phyloP scores from a whole-genome alignment of 2,888 invertebrate genomes.

The Salticus scenicus region DNA sequence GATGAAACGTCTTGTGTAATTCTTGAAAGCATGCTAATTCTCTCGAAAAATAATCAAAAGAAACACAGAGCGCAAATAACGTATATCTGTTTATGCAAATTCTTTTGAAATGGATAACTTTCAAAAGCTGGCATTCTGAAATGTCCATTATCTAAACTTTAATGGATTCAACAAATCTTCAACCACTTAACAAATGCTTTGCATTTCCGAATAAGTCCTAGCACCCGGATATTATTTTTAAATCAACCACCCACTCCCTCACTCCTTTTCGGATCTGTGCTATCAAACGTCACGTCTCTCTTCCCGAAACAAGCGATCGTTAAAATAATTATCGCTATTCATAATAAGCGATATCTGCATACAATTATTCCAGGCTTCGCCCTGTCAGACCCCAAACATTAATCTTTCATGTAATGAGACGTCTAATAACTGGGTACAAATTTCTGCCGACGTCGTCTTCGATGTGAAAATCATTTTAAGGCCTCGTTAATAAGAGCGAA shows the following conservation, averaged over 20 bases:
- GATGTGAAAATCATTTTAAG: slow-evolving; percentile 51
- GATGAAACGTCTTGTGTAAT: too few relatives aligned
- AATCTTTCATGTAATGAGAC: slow-evolving; percentile 68
- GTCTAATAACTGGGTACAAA: slow-evolving; percentile 67
- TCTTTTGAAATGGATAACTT: too few relatives aligned
- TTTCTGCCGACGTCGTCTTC: slow-evolving; percentile 53
- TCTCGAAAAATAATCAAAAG: too few relatives aligned
- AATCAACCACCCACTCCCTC: neutral
- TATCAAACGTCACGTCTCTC: slow-evolving; percentile 30
- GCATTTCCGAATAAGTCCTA: neutral
- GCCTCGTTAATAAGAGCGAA: slow-evolving; percentile 59
- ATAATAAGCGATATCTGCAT: slow-evolving; percentile 67
- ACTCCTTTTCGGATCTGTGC: neutral
- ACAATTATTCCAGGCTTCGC: slow-evolving; percentile 61
- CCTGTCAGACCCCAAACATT: slow-evolving; percentile 61
- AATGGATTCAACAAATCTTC: neutral
- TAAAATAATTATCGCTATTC: slow-evolving; percentile 69
- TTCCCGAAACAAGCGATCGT: slow-evolving; percentile 59
- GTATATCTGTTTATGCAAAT: too few relatives aligned
- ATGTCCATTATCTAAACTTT: too few relatives aligned
- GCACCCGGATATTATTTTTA: neutral
- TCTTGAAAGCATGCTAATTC: too few relatives aligned
- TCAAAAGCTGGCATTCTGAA: too few relatives aligned
- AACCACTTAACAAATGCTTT: neutral
- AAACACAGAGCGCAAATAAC: too few relatives aligned